Evolutionary conservation across 1,140 invertebrate genomes (phyloP), one percentile per base, ranked within the genome.

Genomic region (Nymphalis io): DNA sequence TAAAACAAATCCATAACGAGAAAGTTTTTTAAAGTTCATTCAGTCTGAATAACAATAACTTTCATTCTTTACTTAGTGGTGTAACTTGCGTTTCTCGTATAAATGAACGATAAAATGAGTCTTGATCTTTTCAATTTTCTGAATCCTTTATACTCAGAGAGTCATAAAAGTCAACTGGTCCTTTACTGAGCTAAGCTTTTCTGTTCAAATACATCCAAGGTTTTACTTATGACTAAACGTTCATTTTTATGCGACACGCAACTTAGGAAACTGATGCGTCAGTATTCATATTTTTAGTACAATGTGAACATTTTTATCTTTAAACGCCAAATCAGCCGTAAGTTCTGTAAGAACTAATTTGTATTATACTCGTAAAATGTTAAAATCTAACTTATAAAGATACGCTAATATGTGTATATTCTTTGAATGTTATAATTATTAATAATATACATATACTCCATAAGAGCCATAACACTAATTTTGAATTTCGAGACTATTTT

Each of bases 51-150:
- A 46, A 46, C 4, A 8, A 18, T 51, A 21, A 20, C 16, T 51
- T 20, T 20, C 16, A 51, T 51, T 21, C 46, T 51, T 16, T 51
- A 18, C 11, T 51, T 51, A 42, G 40, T 42, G 15, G 11, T 42
- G 20, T 51, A 51, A 51, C 16, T 51, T 51, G 12, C 18, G 46
- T 10, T 51, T 51, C 27, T 33, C 46, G 46, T 51, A 51, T 51
- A 51, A 51, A 51, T 51, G 18, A 51, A 51, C 46, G 20, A 18
- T 51, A 51, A 51, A 51, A 51, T 21, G 10, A 51, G 18, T 51
- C 16, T 51, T 51, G 11, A 51, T 51, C 46, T 51, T 51, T 51
- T 51, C 46, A 51, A 51, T 51, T 51, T 51, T 51, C 46, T 20
- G 46, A 51, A 51, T 51, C 46, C 46, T 51, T 51, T 51, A 51